A percentile compares a stretch with the other conserved stretches of the same genome.
These are phyloP conservation scores for Hippolais icterina DNA, from an alignment of 2,113 vertebrate species.

Conservation along the genomic window DNA sequence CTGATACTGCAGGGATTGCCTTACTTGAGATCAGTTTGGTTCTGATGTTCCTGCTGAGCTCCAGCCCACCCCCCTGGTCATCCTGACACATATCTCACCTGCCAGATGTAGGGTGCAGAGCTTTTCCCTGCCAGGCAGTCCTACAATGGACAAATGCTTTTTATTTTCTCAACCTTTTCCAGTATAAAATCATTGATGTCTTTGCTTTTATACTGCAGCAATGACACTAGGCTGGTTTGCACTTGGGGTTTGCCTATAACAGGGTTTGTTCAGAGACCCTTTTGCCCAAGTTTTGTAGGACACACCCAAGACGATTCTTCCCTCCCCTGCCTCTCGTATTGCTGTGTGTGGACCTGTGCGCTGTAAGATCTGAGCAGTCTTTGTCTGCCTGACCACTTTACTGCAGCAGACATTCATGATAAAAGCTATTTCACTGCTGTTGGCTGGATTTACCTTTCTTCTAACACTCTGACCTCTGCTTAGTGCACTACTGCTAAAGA, in stretches of 20 bases:
- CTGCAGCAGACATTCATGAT: neutral
- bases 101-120: neutral
- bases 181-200: neutral
- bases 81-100: neutral
- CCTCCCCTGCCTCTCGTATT: neutral
- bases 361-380: neutral
- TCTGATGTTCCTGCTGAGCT: neutral
- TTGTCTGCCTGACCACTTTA: neutral
- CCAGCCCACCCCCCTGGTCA: neutral
- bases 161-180: neutral
- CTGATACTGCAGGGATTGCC: rapidly evolving
- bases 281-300: neutral
- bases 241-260: neutral
- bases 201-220: neutral
- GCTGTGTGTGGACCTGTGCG: neutral
- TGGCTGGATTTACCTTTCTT: neutral
- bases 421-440: neutral
- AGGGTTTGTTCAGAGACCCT: neutral
- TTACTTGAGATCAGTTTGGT: neutral
- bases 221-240: neutral
- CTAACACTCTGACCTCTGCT: neutral
- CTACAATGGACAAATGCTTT: neutral
- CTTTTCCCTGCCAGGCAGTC: neutral
- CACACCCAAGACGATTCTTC: neutral
- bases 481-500: neutral